These are phyloP conservation scores for Microctonus hyperodae DNA, from an alignment of 2,888 invertebrate genomes.

Conservation along the genomic window DNA sequence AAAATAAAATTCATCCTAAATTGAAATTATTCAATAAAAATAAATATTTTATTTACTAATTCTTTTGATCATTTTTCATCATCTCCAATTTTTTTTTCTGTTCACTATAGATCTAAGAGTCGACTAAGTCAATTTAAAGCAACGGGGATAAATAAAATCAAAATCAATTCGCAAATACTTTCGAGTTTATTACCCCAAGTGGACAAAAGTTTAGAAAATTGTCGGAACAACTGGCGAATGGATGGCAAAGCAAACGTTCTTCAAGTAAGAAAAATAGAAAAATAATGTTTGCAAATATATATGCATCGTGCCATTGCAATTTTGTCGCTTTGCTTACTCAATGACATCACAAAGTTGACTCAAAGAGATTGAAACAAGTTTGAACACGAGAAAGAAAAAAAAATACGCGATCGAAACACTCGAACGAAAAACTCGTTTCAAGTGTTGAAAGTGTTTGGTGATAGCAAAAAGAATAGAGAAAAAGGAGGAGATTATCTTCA, in stretches of 20 bases:
- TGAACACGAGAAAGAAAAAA: not conserved
- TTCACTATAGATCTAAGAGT: not conserved
- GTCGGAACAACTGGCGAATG: not conserved
- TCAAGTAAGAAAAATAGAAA: not conserved
- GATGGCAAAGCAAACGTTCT: not conserved
- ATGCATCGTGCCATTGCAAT: not conserved
- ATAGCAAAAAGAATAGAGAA: not conserved
- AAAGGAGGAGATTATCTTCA: not conserved
- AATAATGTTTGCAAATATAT: not conserved
- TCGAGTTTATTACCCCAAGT: not conserved
- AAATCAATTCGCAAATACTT: not conserved
- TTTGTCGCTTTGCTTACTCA: not conserved
- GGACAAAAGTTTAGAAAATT: not conserved
- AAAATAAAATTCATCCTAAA: not conserved
- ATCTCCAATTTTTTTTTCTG: not conserved
- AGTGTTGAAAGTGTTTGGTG: not conserved
- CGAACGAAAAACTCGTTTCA: not conserved
- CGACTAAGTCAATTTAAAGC: not conserved
- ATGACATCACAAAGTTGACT: conserved; percentile 9
- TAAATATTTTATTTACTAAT: not conserved
- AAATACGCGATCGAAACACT: not conserved
- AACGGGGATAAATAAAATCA: not conserved
- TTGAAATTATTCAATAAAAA: not conserved
- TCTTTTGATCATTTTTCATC: not conserved
- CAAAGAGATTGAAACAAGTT: conserved; percentile 4